phyloP scores from a whole-genome alignment of 2,888 invertebrate genomes.

The Macropis europaea region DNA sequence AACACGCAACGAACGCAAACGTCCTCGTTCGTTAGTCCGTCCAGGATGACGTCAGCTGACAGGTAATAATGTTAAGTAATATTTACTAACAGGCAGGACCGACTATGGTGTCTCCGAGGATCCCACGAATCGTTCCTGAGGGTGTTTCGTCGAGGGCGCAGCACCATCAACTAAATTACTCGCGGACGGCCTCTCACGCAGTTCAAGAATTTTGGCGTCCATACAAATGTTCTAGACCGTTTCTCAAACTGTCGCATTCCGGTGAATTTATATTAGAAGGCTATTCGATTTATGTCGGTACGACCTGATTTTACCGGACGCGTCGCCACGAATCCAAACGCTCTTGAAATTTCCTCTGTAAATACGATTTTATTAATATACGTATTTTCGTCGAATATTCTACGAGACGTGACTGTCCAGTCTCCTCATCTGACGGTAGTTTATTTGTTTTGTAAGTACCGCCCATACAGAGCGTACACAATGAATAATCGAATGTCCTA shows the following conservation, averaged over 20 bases:
- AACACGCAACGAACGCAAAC: conserved; percentile 33
- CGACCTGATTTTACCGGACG: neutral
- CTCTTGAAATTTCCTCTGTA: neutral
- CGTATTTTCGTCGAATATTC: too few species aligned
- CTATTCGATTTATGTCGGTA: conserved; percentile 3
- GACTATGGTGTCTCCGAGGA: conserved; percentile 51
- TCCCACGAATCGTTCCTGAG: conserved; percentile 48
- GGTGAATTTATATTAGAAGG: conserved; percentile 24
- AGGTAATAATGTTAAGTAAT: conserved; percentile 72
- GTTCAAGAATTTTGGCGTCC: conserved; percentile 31
- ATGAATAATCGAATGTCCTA: neutral
- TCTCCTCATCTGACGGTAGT: neutral
- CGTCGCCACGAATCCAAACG: neutral
- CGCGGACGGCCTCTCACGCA: conserved; percentile 27
- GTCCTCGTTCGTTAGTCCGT: conserved; percentile 63
- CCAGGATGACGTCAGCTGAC: conserved; percentile 57
- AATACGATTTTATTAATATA: conserved; percentile 20
- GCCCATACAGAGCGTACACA: too few species aligned
- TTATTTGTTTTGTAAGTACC: too few species aligned
- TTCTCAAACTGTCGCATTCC: conserved; percentile 14
- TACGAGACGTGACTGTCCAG: neutral
- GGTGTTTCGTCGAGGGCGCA: conserved; percentile 60
- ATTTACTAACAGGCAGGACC: conserved; percentile 67
- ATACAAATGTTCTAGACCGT: conserved; percentile 1
- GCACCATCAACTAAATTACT: conserved; percentile 68